These are phyloP conservation scores for Drosophila melanica DNA, from an alignment of 1,140 invertebrate genomes.

Conservation along the genomic window DNA sequence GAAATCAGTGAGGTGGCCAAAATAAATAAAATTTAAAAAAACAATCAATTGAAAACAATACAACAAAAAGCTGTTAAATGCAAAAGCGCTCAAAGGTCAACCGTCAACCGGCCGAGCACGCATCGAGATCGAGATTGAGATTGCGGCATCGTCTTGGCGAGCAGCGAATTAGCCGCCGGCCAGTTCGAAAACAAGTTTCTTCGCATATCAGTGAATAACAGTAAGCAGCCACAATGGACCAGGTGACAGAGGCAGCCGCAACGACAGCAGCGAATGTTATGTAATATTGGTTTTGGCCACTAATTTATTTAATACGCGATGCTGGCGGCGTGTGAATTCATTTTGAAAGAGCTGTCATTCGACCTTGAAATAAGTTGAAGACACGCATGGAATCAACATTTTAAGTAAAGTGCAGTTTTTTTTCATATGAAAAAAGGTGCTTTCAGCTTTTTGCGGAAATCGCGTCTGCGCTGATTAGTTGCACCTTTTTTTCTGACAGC, in stretches of 20 bases:
- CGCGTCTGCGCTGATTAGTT: slow-evolving; percentile 19
- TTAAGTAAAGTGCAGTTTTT: background rate
- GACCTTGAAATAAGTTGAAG: slow-evolving; percentile 63
- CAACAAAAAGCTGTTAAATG: slow-evolving; percentile 37
- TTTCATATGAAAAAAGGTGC: background rate
- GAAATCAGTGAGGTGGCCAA: slow-evolving; percentile 41
- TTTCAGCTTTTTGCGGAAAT: slow-evolving; percentile 24
- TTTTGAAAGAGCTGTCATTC: slow-evolving; percentile 38
- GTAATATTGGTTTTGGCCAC: slow-evolving; percentile 66
- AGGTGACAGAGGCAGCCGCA: slow-evolving; percentile 29
- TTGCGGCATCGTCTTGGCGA: background rate
- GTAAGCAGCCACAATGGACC: slow-evolving; percentile 39
- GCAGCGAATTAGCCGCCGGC: background rate
- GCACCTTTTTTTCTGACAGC: slow-evolving; percentile 30
- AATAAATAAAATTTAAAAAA: slow-evolving; percentile 5
- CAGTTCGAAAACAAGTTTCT: slow-evolving; percentile 63
- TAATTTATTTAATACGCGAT: slow-evolving; percentile 39
- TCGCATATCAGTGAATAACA: slow-evolving; percentile 36
- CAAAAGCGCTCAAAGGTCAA: slow-evolving; percentile 75
- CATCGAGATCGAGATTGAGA: slow-evolving; percentile 46
- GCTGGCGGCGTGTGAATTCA: slow-evolving; percentile 61
- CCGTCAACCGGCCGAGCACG: slow-evolving; percentile 67
- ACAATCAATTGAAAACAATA: slow-evolving; percentile 13
- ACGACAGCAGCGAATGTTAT: slow-evolving; percentile 54
- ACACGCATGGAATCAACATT: slow-evolving; percentile 18